A percentile compares a stretch with the other conserved stretches of the same genome.
These are phyloP conservation scores for Pygmarrhopalites habei DNA, from an alignment of 1,140 invertebrate species.

Conservation along the genomic window DNA sequence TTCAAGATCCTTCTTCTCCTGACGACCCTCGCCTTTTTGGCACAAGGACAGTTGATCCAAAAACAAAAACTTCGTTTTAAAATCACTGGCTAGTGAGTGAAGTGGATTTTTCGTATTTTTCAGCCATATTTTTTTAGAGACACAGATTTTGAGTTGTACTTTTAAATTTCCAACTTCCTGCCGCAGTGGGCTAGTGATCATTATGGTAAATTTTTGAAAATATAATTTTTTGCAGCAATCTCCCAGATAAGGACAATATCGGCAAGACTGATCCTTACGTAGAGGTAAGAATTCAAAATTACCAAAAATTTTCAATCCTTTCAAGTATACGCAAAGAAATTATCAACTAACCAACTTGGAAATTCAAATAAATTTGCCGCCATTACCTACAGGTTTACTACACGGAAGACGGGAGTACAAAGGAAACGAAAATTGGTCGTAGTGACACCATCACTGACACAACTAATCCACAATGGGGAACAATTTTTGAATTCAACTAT, in stretches of 20 bases:
- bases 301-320: too few relatives aligned
- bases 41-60: background rate
- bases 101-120: too few relatives aligned
- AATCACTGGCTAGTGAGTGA: background rate
- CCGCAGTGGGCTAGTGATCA: too few relatives aligned
- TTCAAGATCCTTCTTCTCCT: too few relatives aligned
- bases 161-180: background rate
- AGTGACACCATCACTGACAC: conserved; percentile 21
- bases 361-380: too few relatives aligned
- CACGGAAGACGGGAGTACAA: conserved; percentile 20
- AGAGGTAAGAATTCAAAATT: conserved; percentile 7
- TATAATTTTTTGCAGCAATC: conserved; percentile 1
- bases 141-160: background rate
- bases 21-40: too few relatives aligned
- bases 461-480: conserved; percentile 30
- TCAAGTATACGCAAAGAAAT: too few relatives aligned
- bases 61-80: conserved; percentile 8
- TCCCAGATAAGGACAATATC: conserved; percentile 32
- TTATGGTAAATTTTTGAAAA: background rate
- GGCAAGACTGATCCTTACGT: conserved; percentile 30
- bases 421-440: conserved; percentile 26
- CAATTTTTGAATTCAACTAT: conserved; percentile 33
- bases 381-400: too few relatives aligned
- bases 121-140: too few relatives aligned
- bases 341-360: too few relatives aligned